Base-by-base conservation (phyloP, 2,113 vertebrate genomes). In the Atlantisia rogersi region DNA sequence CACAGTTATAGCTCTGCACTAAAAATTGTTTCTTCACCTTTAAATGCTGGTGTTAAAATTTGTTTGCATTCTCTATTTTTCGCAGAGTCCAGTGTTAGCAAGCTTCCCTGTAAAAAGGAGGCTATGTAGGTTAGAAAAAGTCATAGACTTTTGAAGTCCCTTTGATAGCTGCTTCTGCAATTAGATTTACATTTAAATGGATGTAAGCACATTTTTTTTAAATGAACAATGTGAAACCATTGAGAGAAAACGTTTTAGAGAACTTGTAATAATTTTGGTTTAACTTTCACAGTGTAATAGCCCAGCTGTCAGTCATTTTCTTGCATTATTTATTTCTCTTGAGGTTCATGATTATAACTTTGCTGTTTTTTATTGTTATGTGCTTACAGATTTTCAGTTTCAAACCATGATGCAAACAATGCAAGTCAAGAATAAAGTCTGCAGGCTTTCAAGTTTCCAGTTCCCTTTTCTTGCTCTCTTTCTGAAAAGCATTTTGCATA, bases 261-360 rank as follows among this genome's bases (percentile, higher is more conserved):
- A 86, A 79, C 44, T 90, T 90, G 35, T 68, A 91, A 76, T 86
- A 86, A 69, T 87, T 90, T 64, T 76, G 53, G 55, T 94, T 88
- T 73, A 95, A 65, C 53, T 96, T 86, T 83, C 37, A 48, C 48
- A 85, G 0, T 91, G 85, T 85, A 93, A 80, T 63, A 94, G 53
- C 52, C 70, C 53, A 90, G 52, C 78, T 93, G 50, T 90, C 86
- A 88, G 40, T 91, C 59, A 75, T 96, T 95, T 96, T 95, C 63
- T 81, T 88, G 64, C 62, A 70, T 94, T 95, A 63, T 89, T 96
- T 82, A 29, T 69, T 90, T 44, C 18, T 96, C 64, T 94, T 93
- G 48, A 96, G 82, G 86, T 94, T 92, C 82, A 55, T 94, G 78
- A 95, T 96, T 94, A 79, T 82, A 94, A 94, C 85, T 96, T 97